phyloP scores from a whole-genome alignment of 64 coral and sea anemone species.

The Montipora sp. region DNA sequence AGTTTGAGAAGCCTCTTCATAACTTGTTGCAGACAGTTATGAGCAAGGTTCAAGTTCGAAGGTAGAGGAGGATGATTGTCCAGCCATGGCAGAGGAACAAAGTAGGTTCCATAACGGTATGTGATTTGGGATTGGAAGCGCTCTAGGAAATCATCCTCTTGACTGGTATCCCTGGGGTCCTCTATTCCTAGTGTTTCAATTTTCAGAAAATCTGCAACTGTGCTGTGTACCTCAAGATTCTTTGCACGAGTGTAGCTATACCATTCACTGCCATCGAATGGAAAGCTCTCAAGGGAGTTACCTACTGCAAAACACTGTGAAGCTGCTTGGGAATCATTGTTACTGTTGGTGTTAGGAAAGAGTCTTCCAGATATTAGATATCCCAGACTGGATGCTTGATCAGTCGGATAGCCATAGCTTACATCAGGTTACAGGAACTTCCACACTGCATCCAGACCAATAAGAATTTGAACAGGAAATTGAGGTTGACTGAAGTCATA shows the following conservation, averaged over 20 bases:
- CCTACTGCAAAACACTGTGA: background rate
- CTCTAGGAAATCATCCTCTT: slow-evolving; percentile 44
- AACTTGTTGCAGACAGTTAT: slow-evolving; percentile 33
- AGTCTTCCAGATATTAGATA: slow-evolving; percentile 28
- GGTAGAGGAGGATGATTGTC: slow-evolving; percentile 50
- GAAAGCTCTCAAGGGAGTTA: slow-evolving; percentile 14
- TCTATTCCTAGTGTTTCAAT: slow-evolving; percentile 54
- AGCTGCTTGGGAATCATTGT: slow-evolving; percentile 45
- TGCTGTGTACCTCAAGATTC: slow-evolving; percentile 37
- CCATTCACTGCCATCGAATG: slow-evolving; percentile 18
- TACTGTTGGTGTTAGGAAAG: slow-evolving; percentile 23
- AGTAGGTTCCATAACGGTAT: slow-evolving; percentile 55
- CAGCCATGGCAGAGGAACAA: slow-evolving; percentile 51
- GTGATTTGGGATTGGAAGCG: slow-evolving; percentile 51
- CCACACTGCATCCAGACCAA: slow-evolving; percentile 55
- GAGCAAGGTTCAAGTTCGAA: slow-evolving; percentile 43
- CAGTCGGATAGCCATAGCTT: slow-evolving; percentile 31
- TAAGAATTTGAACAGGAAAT: slow-evolving; percentile 26
- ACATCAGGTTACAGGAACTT: slow-evolving; percentile 49
- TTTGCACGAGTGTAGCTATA: slow-evolving; percentile 14
- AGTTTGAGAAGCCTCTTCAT: slow-evolving; percentile 40
- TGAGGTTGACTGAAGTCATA: slow-evolving; percentile 48
- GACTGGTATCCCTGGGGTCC: slow-evolving; percentile 40
- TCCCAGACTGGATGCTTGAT: slow-evolving; percentile 50
- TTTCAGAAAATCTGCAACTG: slow-evolving; percentile 44